A percentile compares a stretch with the other conserved stretches of the same genome.
Conservation (phyloP, 2,797 vertebrate species). For the Vipera latastei region DNA sequence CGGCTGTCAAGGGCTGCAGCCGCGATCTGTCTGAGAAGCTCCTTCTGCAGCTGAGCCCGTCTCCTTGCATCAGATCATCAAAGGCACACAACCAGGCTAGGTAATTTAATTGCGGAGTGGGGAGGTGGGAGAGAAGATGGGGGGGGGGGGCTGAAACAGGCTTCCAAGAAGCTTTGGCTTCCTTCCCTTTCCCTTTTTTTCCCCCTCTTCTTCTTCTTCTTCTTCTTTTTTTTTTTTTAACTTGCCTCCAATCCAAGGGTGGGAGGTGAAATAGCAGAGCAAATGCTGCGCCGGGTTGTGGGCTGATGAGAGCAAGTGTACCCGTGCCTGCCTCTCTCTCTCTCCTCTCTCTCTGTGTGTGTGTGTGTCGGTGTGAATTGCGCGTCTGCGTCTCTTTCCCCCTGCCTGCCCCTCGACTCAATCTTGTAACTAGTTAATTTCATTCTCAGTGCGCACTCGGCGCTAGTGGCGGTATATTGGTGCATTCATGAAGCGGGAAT, state of each 20-base stretch:
- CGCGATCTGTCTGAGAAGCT: conserved; percentile 61
- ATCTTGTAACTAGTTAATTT: conserved; percentile 65
- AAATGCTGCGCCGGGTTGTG: conserved; percentile 40
- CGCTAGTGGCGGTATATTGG: conserved; percentile 50
- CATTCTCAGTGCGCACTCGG: conserved; percentile 50
- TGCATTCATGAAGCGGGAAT: conserved; percentile 60
- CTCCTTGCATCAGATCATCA: conserved; percentile 52
- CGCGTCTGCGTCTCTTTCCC: not conserved
- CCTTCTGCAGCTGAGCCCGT: conserved; percentile 60
- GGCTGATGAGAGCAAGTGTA: conserved; percentile 54
- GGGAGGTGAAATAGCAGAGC: conserved; percentile 51
- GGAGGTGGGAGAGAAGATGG: not conserved
- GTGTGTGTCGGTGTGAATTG: conserved; percentile 19
- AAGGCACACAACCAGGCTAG: conserved; percentile 46
- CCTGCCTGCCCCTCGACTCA: not conserved
- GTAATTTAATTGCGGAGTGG: not conserved
- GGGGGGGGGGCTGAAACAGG: not conserved
- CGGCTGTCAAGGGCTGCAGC: conserved; percentile 14
- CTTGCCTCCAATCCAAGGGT: conserved; percentile 21
- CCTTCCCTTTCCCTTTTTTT: not conserved
- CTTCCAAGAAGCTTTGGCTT: conserved; percentile 52
- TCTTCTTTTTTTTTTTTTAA: too few species aligned
- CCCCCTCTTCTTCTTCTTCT: too few species aligned
- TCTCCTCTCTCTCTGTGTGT: too few species aligned
- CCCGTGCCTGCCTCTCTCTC: not conserved